Conservation (phyloP, 2,888 invertebrate species). For the Agrochola macilenta region DNA sequence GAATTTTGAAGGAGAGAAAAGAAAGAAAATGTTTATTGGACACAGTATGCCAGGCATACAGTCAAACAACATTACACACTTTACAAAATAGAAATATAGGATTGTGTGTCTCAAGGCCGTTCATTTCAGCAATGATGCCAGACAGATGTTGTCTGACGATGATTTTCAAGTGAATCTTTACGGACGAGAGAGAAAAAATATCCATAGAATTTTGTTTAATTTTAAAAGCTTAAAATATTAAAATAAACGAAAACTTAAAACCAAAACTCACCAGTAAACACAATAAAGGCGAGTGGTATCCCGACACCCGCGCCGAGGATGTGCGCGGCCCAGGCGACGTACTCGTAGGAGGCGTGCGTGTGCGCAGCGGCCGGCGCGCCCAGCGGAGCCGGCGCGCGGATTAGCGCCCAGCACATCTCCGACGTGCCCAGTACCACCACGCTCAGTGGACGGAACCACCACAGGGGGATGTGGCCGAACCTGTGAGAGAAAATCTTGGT, state of each 20-base stretch:
- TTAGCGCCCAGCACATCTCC: conserved; percentile 89
- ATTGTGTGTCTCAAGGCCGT: background rate
- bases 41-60: too few relatives aligned
- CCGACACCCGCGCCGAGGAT: conserved; percentile 93
- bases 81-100: background rate
- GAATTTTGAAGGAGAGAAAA: background rate
- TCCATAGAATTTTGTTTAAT: background rate
- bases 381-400: conserved; percentile 58
- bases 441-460: conserved; percentile 90
- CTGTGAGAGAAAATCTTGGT: conserved; percentile 63
- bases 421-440: conserved; percentile 92
- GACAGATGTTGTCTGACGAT: too few relatives aligned
- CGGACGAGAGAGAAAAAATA: background rate
- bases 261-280: conserved; percentile 84
- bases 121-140: background rate
- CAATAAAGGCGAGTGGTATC: conserved; percentile 91
- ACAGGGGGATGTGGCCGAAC: conserved; percentile 85
- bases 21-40: background rate
- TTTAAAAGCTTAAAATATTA: background rate
- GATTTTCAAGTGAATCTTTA: background rate
- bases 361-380: conserved; percentile 59
- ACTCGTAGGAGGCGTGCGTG: conserved; percentile 65
- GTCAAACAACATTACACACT: background rate
- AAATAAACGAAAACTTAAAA: background rate
- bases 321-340: conserved; percentile 93